Evolutionary conservation across 2,113 vertebrate species (phyloP).

Genomic region (Onychostoma macrolepis): DNA sequence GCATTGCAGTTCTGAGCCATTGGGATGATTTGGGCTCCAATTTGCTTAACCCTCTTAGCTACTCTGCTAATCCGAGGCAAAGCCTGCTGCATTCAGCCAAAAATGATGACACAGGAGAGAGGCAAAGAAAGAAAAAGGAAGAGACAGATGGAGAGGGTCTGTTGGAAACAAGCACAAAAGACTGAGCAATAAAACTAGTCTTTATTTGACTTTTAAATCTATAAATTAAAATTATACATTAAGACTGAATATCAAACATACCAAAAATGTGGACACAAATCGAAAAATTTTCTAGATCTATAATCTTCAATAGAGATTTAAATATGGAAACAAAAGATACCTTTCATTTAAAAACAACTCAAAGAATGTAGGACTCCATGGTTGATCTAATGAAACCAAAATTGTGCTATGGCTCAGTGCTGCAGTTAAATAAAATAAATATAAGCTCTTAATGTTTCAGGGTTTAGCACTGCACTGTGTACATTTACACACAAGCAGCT

Average conservation of each 20-base stretch:
- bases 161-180: constrained; percentile 20
- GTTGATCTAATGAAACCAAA: not conserved
- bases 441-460: not conserved
- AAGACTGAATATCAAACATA: not conserved
- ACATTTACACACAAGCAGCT: not conserved
- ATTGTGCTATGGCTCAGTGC: not conserved
- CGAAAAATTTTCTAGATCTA: not conserved
- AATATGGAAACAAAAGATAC: not conserved
- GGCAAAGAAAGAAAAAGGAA: not conserved
- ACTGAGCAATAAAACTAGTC: not conserved
- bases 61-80: constrained; percentile 67
- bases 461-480: not conserved
- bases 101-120: constrained; percentile 4
- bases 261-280: not conserved
- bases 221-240: not conserved
- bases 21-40: constrained; percentile 65
- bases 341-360: not conserved
- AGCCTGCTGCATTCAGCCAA: constrained; percentile 62
- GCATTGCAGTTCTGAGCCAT: constrained; percentile 75
- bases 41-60: constrained; percentile 64
- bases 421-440: not conserved
- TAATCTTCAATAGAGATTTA: too few relatives aligned
- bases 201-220: not conserved
- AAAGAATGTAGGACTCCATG: not conserved
- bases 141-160: constrained; percentile 18